Percentiles rank a stretch among this genome's conserved stretches.
Evolutionary conservation across 2,113 vertebrate genomes (phyloP).

Genomic region (Gnathonemus echidnorhynchus): DNA sequence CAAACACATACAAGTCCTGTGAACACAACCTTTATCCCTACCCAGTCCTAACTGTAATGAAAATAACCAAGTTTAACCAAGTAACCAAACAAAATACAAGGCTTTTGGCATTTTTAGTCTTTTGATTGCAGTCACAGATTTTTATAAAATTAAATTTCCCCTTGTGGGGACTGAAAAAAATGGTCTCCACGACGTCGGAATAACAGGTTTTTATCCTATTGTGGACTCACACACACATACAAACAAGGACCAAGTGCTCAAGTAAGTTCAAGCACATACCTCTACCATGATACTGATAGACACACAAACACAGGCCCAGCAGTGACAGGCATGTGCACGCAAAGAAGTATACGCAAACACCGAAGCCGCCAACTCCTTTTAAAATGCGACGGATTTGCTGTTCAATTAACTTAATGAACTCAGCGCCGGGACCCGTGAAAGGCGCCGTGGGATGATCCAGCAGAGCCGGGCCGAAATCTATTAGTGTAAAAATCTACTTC

Average conservation of each 20-base stretch:
- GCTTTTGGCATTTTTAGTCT: too few species aligned
- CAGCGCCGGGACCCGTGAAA: conserved; percentile 68
- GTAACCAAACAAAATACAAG: too few species aligned
- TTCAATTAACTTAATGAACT: conserved; percentile 79
- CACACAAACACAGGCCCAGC: background rate
- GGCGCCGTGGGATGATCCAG: conserved; percentile 74
- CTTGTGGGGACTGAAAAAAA: too few species aligned
- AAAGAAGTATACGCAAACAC: background rate
- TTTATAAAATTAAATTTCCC: too few species aligned
- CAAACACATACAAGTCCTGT: background rate
- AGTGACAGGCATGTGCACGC: background rate
- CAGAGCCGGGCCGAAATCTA: conserved; percentile 61
- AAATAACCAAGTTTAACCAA: too few species aligned
- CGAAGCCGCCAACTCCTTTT: conserved; percentile 47
- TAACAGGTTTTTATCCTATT: too few species aligned
- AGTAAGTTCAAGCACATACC: background rate
- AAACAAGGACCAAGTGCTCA: background rate
- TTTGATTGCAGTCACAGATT: too few species aligned
- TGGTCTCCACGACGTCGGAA: too few species aligned
- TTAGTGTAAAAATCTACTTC: conserved; percentile 51
- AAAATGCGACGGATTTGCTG: conserved; percentile 62
- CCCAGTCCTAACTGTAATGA: too few species aligned
- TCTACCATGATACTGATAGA: conserved; percentile 24
- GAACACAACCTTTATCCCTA: too few species aligned
- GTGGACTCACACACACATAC: background rate